Conservation (phyloP, 2,888 invertebrate species). For the Hyles lineata region DNA sequence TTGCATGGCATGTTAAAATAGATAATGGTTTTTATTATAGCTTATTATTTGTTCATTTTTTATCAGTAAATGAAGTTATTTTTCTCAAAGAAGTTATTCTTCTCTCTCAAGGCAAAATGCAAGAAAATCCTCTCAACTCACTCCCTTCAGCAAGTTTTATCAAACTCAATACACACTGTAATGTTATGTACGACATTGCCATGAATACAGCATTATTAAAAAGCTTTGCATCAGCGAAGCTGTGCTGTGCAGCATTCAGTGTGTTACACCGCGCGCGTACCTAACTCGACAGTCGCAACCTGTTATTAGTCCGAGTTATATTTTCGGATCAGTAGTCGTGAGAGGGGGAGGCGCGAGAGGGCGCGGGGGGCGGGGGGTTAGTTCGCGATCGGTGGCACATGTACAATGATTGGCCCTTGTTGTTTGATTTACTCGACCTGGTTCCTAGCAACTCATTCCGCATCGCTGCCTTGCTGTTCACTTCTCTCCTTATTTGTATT, state of each 20-base stretch:
- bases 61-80: too few species aligned
- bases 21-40: too few species aligned
- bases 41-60: too few species aligned
- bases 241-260: background rate
- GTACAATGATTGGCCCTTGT: conserved; percentile 66
- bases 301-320: conserved; percentile 38
- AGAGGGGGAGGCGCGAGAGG: background rate
- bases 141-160: too few species aligned
- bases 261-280: background rate
- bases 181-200: background rate
- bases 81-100: too few species aligned
- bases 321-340: conserved; percentile 45
- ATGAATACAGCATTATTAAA: conserved; percentile 26
- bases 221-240: background rate
- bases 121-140: too few species aligned
- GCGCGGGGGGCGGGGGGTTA: background rate
- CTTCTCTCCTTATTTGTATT: conserved; percentile 45
- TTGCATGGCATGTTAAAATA: too few species aligned
- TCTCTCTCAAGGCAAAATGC: too few species aligned
- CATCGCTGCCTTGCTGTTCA: conserved; percentile 50
- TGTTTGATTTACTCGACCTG: conserved; percentile 75
- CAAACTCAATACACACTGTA: background rate
- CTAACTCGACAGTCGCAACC: conserved; percentile 9
- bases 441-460: conserved; percentile 57
- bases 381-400: conserved; percentile 54